Conservation (phyloP, 1,140 invertebrate genomes). For the Sarcophaga bullata region DNA sequence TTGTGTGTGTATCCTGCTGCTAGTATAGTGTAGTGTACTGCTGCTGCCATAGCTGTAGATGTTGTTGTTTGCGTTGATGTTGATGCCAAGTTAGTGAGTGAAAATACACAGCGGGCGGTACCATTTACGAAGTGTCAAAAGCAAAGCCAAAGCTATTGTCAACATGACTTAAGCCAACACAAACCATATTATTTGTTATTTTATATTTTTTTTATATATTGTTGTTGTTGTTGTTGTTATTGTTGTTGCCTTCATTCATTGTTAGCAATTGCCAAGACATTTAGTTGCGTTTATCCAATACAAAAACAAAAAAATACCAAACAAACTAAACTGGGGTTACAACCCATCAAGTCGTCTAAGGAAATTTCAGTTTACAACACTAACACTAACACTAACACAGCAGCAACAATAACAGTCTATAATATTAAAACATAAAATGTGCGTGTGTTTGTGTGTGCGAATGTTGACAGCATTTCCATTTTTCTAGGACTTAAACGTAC, state of each 20-base stretch:
- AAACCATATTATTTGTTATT: not conserved
- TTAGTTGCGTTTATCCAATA: slow-evolving; percentile 32
- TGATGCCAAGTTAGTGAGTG: slow-evolving; percentile 35
- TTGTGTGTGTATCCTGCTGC: not conserved
- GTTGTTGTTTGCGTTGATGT: slow-evolving; percentile 22
- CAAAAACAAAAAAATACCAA: not conserved
- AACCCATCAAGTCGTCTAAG: not conserved
- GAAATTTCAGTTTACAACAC: slow-evolving; percentile 26
- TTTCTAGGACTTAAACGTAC: slow-evolving; percentile 6
- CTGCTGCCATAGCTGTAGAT: not conserved
- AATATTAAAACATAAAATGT: slow-evolving; percentile 27
- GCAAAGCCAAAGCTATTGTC: slow-evolving; percentile 65
- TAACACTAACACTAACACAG: not conserved
- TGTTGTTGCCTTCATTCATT: not conserved
- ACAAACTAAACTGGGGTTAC: slow-evolving; percentile 18
- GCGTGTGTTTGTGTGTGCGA: not conserved
- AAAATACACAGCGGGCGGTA: slow-evolving; percentile 53
- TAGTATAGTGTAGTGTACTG: not conserved
- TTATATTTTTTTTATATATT: not conserved
- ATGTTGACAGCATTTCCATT: not conserved
- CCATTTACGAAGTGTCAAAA: slow-evolving; percentile 65
- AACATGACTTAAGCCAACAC: slow-evolving; percentile 53
- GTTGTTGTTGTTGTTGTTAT: not conserved
- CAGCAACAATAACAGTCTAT: not conserved
- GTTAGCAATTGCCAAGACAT: slow-evolving; percentile 33